Base-by-base conservation (phyloP, 2,888 invertebrate genomes). In the Trichogramma dendrolimi region DNA sequence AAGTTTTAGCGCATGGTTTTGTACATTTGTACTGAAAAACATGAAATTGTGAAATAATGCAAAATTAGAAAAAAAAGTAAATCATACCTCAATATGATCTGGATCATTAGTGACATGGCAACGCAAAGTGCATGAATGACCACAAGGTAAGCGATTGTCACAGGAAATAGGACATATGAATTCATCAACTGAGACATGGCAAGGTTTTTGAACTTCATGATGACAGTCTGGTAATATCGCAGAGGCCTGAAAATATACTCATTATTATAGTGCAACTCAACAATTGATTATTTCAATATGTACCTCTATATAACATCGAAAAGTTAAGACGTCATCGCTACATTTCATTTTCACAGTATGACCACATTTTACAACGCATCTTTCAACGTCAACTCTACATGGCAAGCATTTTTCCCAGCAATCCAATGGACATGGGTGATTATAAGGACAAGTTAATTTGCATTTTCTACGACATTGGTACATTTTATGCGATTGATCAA, bases 51-150 rank as follows among this genome's bases (percentile, higher is more conserved):
- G 3, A 27, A 27, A 27, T 27, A 27, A 27, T 2, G 3, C 1
- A 27, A 27, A 27, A 27, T 27, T 14, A n/a, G n/a, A n/a, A 49
- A 6, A 7, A 38, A 14, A 51, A 1, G 38, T 51, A 38, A 8
- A 6, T 6, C n/a, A 3, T 27, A 54, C 7, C 11, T 57, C 43
- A 4, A 56, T 5, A 41, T 61, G 61, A 27, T 61, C 61, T 10
- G 61, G 61, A 61, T 61, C 61, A 2, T 50, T 10, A 1, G 10
- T 55, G 38, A 47, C 56, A 8, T 61, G 61, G 5, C 61, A 61
- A 5, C 11, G 50, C 14, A 39, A 5, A 38, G n/a, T 4, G 8
- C 61, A 61, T 4, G 51, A 5, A 8, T 61, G 61, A 6, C 61
- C 61, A 38, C 61, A 61, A 10, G 52, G 42, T 27, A 7, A 0